These are phyloP conservation scores for Spicauda simplicius DNA, from an alignment of 2,888 invertebrate genomes.

Conservation along the genomic window DNA sequence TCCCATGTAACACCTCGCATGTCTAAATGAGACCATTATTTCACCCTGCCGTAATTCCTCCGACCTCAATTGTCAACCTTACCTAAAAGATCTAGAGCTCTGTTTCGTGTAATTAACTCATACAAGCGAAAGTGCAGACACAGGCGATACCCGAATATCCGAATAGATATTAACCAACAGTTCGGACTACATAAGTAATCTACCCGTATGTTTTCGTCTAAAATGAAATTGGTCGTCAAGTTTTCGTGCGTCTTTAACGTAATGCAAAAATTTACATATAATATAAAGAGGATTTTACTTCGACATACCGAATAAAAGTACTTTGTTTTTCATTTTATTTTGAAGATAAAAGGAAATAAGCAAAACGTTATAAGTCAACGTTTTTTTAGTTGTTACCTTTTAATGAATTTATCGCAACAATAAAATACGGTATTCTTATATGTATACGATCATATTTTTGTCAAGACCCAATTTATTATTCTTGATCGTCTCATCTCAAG, in stretches of 20 bases:
- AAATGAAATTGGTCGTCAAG: conserved; percentile 40
- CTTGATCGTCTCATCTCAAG: not conserved
- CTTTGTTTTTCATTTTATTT: conserved; percentile 4
- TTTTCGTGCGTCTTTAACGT: conserved; percentile 33
- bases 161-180: conserved; percentile 49
- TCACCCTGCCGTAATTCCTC: conserved; percentile 56
- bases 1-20: conserved; percentile 67
- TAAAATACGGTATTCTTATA: not conserved
- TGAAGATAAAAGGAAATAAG: no score
- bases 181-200: conserved; percentile 45
- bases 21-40: conserved; percentile 75
- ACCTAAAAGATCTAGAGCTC: conserved; percentile 51
- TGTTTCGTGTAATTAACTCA: conserved; percentile 47
- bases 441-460: conserved; percentile 3
- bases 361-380: no score
- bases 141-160: conserved; percentile 55
- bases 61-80: conserved; percentile 58
- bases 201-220: conserved; percentile 32
- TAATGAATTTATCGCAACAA: not conserved
- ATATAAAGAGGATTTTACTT: not conserved
- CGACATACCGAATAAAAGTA: not conserved
- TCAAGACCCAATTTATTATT: conserved; percentile 7
- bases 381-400: not conserved
- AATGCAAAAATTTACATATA: conserved; percentile 26
- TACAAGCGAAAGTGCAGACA: conserved; percentile 56